Base-by-base conservation (phyloP, 2,888 invertebrate genomes). In the Phyllotreta cruciferae region DNA sequence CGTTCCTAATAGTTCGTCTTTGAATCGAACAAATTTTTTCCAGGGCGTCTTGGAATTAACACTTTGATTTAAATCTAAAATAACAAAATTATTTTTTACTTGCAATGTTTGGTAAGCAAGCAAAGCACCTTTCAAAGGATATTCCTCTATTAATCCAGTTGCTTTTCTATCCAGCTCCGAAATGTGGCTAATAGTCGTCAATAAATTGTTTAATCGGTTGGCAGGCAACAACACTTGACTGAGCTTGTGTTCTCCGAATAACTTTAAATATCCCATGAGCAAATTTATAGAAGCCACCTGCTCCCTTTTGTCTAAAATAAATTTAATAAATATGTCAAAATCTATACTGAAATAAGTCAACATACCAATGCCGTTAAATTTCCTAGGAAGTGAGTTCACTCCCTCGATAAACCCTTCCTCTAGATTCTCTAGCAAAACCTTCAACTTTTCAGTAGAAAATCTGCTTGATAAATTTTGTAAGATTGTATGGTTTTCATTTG, bases 261-360 rank as follows among this genome's bases (percentile, higher is more conserved):
- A 79, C 56, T 82, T 79, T 8, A 92, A 74, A 77, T 91, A 90
- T 2, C 91, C 92, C 66, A 86, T 84, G 0, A 92, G 71, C 53
- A 89, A 84, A 73, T 87, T 85, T 50, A 93, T 77, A 4, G 85
- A 84, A 0, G 85, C 81, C 24, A 87, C 75, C 76, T 91, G 91
- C 69, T 87, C 84, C 1, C 73, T 76, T 34, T 86, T 84, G 71
- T 90, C 90, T 85, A 77, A 45, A 14, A n/a, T 37, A 56, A 44
- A 8, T 38, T 3, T 0, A 53, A 6, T 10, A 36, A 6, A 54
- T 11, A 53, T 1, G 37, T 45, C 14, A 11, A 62, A 56, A 35
- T 60, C 8, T 24, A n/a, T n/a, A 45, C 14, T 6, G 45, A 47
- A 6, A n/a, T 38, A 45, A 14, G 10, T 10, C 35, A 60, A 50